Conservation (phyloP, 2,113 vertebrate genomes). For the Colaptes auratus region DNA sequence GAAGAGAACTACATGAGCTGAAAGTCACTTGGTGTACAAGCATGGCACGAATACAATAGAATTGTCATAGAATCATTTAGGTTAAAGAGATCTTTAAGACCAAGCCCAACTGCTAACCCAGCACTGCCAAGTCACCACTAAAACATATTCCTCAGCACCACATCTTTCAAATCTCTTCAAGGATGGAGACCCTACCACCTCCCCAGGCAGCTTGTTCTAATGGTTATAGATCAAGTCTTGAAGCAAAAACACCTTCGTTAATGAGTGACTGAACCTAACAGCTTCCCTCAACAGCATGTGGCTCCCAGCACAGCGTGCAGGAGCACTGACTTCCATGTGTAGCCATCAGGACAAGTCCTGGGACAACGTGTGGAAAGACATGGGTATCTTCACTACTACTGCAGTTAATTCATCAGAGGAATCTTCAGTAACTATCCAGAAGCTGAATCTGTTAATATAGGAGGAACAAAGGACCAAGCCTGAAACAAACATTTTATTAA, state of each 20-base stretch:
- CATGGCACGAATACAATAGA: background rate
- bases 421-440: background rate
- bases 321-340: background rate
- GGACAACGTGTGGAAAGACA: background rate
- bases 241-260: background rate
- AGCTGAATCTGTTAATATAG: background rate
- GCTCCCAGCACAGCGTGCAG: background rate
- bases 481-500: background rate
- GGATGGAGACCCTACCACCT: background rate
- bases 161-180: background rate
- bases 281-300: accelerated
- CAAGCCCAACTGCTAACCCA: background rate
- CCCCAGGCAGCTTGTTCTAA: background rate
- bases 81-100: background rate
- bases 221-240: background rate
- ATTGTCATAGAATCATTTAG: background rate
- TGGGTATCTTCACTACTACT: background rate
- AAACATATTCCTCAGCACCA: background rate
- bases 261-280: background rate
- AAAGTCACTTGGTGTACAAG: background rate
- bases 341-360: background rate
- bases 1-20: background rate
- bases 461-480: background rate
- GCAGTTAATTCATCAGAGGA: background rate
- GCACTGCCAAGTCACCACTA: background rate